Evolutionary conservation across 1,140 invertebrate species (phyloP), one percentile per base, ranked within the genome.

Genomic region (Lanistes nyassanus): DNA sequence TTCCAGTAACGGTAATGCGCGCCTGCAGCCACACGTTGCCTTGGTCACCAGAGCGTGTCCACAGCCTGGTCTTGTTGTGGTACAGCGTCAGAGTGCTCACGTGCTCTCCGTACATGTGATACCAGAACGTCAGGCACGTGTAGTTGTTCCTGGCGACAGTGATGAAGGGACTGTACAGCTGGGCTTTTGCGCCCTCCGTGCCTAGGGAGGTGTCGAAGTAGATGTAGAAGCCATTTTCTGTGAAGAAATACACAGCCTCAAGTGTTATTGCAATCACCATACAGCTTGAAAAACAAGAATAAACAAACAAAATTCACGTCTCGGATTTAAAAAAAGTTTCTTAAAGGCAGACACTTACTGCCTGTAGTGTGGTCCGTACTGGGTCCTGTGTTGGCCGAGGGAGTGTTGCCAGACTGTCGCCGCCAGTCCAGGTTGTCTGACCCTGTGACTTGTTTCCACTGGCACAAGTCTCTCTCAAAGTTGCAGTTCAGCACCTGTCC

Each of bases 361-460:
- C 84, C 83, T 70, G 81, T 84, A 0, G 87, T 87, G 69, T 88
- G 87, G 71, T 88, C 87, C 71, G 55, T 66, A 13, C 39, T 77
- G 23, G 85, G 86, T 37, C 85, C 87, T 19, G 84, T 84, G 16
- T 75, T 71, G 2, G 26, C 0, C 3, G 80, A 79, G 2, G 55
- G 42, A 7, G 86, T 86, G 13, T 39, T 36, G 9, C 82, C 81
- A 51, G 36, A 56, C 26, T 76, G 68, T 64, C 79, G 55, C 34
- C 78, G 82, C 87, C 87, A 88, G 77, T 87, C 82, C 79, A 82
- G 80, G 42, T 82, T 77, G 58, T 87, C 85, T 26, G 55, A 26
- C 36, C 76, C 78, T 16, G 75, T 80, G 29, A 94, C 93, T 76
- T 94, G 93, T 11, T 87, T 91, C 94, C 94, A 95, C 55, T 92